phyloP scores from a whole-genome alignment of 2,113 vertebrate genomes.

The Ceratotherium simum region DNA sequence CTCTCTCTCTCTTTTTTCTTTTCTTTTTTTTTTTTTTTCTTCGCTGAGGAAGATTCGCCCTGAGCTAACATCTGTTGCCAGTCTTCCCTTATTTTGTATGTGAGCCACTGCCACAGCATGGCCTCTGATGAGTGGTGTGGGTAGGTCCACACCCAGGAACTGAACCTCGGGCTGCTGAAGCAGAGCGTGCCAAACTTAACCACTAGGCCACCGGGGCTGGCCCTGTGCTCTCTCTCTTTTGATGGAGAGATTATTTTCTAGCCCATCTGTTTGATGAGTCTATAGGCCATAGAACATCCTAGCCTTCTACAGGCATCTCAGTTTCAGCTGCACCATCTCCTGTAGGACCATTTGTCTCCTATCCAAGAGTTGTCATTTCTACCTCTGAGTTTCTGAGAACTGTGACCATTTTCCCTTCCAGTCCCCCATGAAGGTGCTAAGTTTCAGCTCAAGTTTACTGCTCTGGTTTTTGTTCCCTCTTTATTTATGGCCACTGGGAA shows the following conservation, averaged over 20 bases:
- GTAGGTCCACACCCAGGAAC: no score
- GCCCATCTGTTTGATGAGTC: background rate
- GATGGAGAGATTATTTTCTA: background rate
- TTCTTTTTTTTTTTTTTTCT: no score
- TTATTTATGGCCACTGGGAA: background rate
- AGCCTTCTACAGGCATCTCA: rapidly evolving
- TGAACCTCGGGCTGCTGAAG: no score
- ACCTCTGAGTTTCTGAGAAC: background rate
- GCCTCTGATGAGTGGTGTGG: no score
- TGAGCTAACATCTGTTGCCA: no score
- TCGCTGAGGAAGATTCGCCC: no score
- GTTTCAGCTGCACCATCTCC: no score
- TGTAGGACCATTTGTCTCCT: background rate
- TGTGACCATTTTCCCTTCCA: background rate
- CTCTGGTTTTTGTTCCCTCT: background rate
- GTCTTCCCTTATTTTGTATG: no score
- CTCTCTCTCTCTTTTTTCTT: no score
- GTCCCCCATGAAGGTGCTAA: background rate
- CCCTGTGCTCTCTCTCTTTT: background rate
- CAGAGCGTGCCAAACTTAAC: no score
- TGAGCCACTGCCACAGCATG: no score
- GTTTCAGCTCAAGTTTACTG: background rate
- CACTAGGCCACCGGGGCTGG: no score
- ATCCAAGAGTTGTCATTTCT: background rate
- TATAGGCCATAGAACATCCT: background rate